phyloP scores from a whole-genome alignment of 2,888 invertebrate species.

The Dynastes tityus region DNA sequence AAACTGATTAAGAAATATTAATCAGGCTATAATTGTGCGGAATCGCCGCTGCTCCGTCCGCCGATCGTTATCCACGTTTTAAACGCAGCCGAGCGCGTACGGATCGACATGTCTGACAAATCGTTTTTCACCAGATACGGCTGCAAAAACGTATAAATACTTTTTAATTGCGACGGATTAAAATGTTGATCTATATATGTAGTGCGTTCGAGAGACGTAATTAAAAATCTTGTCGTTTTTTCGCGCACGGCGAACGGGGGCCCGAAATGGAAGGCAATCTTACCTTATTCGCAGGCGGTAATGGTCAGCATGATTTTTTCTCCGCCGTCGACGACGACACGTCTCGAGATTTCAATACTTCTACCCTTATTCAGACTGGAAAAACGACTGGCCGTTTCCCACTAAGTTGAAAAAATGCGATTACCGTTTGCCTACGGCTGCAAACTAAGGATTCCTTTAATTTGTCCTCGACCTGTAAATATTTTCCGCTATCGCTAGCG shows the following conservation, averaged over 20 bases:
- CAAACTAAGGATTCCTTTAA: constrained; percentile 57
- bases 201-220: constrained; percentile 48
- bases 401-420: constrained; percentile 52
- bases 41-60: constrained; percentile 13
- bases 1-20: constrained; percentile 54
- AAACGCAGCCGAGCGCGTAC: constrained; percentile 36
- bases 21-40: constrained; percentile 44
- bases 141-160: constrained; percentile 36
- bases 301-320: constrained; percentile 48
- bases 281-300: constrained; percentile 49
- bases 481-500: constrained; percentile 33
- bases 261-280: constrained; percentile 52
- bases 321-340: constrained; percentile 38
- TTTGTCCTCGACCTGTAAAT: constrained; percentile 58
- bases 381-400: constrained; percentile 50
- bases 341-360: constrained; percentile 47
- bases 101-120: constrained; percentile 47
- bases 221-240: constrained; percentile 52
- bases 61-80: constrained; percentile 44
- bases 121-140: constrained; percentile 50
- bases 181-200: constrained; percentile 53
- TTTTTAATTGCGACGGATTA: constrained; percentile 49
- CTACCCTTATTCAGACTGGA: constrained; percentile 49
- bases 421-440: constrained; percentile 43
- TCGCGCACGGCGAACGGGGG: constrained; percentile 26